Base-by-base conservation (phyloP, 1,140 invertebrate genomes). In the Radopholus similis region DNA sequence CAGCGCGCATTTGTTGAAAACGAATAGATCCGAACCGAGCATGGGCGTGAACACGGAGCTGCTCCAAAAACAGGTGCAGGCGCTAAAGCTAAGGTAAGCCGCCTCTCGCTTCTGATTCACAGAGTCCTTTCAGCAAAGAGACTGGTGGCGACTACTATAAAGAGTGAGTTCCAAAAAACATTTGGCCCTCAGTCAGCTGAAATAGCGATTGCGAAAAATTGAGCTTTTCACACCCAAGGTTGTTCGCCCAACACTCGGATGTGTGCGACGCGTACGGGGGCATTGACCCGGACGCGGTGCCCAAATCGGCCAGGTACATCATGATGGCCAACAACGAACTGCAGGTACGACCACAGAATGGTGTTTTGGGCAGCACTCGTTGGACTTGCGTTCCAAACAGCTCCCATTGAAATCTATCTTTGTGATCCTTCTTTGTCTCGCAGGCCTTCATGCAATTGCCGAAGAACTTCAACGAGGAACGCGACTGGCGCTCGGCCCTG, bases 41-140 rank as follows among this genome's bases (percentile, higher is more conserved):
- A n/a, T n/a, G n/a, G n/a, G n/a, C n/a, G 72, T 73, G 26, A 73
- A 73, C 54, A 53, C 53, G 13, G 71, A 73, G 42, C 47, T 74
- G 26, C 70, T 73, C 34, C 55, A 73, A 51, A 74, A 73, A 23
- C 76, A 77, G 15, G 72, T 67, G 8, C 11, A 21, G 26, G 32
- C 70, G 32, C 77, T 77, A 59, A 77, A 77, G 49, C 11, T 77
- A n/a, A n/a, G 57, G 59, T 44, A 80, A 77, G 55, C 74, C 74
- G 49, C 64, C 76, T 42, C 70, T 63, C 11, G 68, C 51, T n/a
- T n/a, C n/a, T n/a, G n/a, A n/a, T n/a, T n/a, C n/a, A n/a, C n/a
- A n/a, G n/a, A n/a, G n/a, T n/a, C n/a, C n/a, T n/a, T n/a, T n/a
- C n/a, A n/a, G n/a, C n/a, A n/a, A n/a, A n/a, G n/a, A n/a, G n/a